A percentile compares a stretch with the other conserved stretches of the same genome.
phyloP scores from a whole-genome alignment of 2,113 vertebrate genomes.

The Alouatta palliata region DNA sequence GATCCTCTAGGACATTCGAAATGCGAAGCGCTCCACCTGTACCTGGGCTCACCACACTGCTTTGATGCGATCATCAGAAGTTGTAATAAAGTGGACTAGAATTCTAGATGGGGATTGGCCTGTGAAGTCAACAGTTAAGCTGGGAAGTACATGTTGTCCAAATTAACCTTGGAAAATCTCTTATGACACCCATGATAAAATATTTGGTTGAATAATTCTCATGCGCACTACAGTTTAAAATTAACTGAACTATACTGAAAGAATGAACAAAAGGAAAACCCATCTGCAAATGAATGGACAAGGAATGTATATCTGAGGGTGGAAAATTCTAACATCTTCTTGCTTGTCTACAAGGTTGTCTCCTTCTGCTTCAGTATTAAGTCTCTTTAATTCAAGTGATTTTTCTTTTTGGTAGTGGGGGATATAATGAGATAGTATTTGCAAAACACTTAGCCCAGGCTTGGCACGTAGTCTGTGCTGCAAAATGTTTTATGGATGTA shows the following conservation, averaged over 20 bases:
- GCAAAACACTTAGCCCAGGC: neutral
- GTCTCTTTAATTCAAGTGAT: conserved; percentile 26
- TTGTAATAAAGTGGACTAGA: neutral
- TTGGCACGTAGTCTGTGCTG: neutral
- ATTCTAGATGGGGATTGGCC: neutral
- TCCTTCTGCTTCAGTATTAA: neutral
- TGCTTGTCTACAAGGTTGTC: neutral
- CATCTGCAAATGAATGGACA: neutral
- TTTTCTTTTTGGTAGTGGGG: neutral
- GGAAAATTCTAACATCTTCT: neutral
- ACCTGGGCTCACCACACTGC: fast-evolving
- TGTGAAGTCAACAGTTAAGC: neutral
- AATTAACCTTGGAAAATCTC: neutral
- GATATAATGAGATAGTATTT: conserved; percentile 27
- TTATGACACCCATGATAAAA: neutral
- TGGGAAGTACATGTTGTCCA: neutral
- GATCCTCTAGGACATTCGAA: neutral
- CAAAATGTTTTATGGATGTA: neutral
- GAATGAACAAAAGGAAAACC: neutral
- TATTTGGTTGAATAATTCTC: conserved; percentile 1
- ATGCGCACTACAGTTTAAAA: neutral
- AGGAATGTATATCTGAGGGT: neutral
- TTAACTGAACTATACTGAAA: neutral
- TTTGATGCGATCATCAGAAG: neutral
- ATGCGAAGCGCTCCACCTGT: neutral